Conservation (phyloP, 1,140 invertebrate genomes). For the Drosophila subpulchrella region DNA sequence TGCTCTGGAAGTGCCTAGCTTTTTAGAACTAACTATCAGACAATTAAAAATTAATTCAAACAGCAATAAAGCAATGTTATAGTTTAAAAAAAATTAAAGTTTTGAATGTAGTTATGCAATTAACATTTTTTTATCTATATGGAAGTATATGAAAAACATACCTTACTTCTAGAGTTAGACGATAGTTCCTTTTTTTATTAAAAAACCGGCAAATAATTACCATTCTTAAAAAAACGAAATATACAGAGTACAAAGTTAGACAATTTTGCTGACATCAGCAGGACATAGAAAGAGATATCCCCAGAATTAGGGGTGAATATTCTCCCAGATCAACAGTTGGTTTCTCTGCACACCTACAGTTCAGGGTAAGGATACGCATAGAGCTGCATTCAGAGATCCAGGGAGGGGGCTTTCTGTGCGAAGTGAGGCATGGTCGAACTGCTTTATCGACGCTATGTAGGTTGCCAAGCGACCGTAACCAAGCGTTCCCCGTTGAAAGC, state of each 20-base stretch:
- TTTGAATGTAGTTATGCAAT: too few relatives aligned
- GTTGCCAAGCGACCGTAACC: slow-evolving; percentile 80
- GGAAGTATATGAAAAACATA: too few relatives aligned
- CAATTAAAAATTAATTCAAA: background rate
- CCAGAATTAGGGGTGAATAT: slow-evolving; percentile 32
- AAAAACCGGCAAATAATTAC: too few relatives aligned
- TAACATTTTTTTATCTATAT: too few relatives aligned
- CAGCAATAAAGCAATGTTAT: background rate
- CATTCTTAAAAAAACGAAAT: background rate
- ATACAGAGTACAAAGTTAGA: background rate
- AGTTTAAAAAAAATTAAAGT: too few relatives aligned
- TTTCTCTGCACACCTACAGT: background rate
- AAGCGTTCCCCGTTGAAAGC: slow-evolving; percentile 41
- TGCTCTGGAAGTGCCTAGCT: background rate
- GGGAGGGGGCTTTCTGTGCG: slow-evolving; percentile 14
- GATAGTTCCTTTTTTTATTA: too few relatives aligned
- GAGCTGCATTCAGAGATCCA: slow-evolving; percentile 8
- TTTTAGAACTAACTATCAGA: background rate
- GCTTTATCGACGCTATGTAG: slow-evolving; percentile 71
- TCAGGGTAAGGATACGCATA: slow-evolving; percentile 18
- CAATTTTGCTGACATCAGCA: slow-evolving; percentile 10
- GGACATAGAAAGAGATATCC: slow-evolving; percentile 14
- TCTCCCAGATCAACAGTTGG: slow-evolving; percentile 39
- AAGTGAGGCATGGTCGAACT: slow-evolving; percentile 55
- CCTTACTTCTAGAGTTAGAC: too few relatives aligned